A percentile compares a stretch with the other conserved stretches of the same genome.
These are phyloP conservation scores for Montipora capricornis DNA, from an alignment of 64 coral and sea anemone species.

Conservation along the genomic window DNA sequence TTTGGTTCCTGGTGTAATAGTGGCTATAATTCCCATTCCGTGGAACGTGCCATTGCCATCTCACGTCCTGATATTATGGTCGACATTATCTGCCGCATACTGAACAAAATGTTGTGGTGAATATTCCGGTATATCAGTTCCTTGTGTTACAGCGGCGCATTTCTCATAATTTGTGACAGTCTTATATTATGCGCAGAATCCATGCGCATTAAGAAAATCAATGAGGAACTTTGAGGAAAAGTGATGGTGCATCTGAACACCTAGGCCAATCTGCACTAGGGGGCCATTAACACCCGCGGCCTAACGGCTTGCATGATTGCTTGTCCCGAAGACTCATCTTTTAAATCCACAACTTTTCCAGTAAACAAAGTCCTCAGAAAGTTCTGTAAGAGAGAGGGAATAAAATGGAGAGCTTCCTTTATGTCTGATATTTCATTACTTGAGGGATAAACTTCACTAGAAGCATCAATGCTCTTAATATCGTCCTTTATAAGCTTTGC, in stretches of 20 bases:
- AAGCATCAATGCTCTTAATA: slow-evolving; percentile 16
- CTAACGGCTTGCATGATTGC: slow-evolving; percentile 57
- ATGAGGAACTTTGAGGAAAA: slow-evolving; percentile 57
- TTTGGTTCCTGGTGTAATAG: slow-evolving; percentile 8
- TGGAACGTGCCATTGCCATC: slow-evolving; percentile 39
- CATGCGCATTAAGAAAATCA: slow-evolving; percentile 40
- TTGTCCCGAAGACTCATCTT: slow-evolving; percentile 47
- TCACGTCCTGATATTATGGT: slow-evolving; percentile 11
- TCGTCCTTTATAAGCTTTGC: slow-evolving; percentile 56
- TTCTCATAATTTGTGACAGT: slow-evolving; percentile 26
- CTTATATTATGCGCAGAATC: slow-evolving; percentile 50
- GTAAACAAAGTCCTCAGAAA: slow-evolving; percentile 30
- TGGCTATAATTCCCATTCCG: slow-evolving; percentile 47
- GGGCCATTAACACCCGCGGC: slow-evolving; percentile 35
- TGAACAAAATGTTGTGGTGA: background rate
- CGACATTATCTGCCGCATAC: slow-evolving; percentile 30
- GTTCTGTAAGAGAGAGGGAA: slow-evolving; percentile 15
- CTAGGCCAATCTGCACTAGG: slow-evolving; percentile 42
- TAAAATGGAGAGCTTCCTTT: slow-evolving; percentile 15
- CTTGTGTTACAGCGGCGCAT: background rate
- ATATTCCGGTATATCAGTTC: background rate
- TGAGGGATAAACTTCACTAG: slow-evolving; percentile 43
- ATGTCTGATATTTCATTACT: background rate
- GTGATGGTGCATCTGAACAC: slow-evolving; percentile 64
- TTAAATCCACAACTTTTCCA: slow-evolving; percentile 51